These are phyloP conservation scores for Papilio polytes DNA, from an alignment of 1,140 invertebrate species.

Conservation along the genomic window DNA sequence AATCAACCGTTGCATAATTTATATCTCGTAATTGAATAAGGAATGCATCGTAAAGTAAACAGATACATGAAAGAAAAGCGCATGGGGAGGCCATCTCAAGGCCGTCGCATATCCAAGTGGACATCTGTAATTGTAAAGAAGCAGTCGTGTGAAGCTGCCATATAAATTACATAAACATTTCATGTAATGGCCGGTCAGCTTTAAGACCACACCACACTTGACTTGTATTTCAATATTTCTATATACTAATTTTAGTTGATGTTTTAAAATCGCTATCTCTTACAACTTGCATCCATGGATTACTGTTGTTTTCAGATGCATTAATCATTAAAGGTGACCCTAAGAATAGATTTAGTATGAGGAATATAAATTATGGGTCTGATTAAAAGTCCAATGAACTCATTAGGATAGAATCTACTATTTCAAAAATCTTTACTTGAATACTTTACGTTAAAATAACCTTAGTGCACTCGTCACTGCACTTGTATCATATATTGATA, in stretches of 20 bases:
- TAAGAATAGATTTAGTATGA: no score
- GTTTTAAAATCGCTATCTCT: no score
- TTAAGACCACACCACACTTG: not conserved
- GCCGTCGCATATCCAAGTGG: conserved; percentile 10
- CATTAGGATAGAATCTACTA: no score
- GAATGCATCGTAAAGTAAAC: not conserved
- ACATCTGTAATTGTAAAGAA: conserved; percentile 21
- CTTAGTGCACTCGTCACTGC: no score
- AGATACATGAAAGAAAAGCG: conserved; percentile 17
- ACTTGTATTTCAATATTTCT: not conserved
- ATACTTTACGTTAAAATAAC: no score
- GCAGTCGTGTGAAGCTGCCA: conserved; percentile 3
- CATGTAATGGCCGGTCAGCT: not conserved
- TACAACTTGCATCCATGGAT: no score
- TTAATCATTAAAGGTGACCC: no score
- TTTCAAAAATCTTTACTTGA: no score
- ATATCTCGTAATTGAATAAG: conserved; percentile 21
- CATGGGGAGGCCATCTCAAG: not conserved
- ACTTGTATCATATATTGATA: not conserved
- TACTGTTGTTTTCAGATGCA: no score
- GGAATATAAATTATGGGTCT: no score
- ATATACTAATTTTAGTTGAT: no score
- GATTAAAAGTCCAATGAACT: no score
- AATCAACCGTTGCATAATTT: conserved; percentile 4
- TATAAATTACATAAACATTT: conserved; percentile 26